Percentiles rank a stretch among this genome's conserved stretches.
These are phyloP conservation scores for Solenodon paradoxus DNA, from an alignment of 2,113 vertebrate species.

Conservation along the genomic window DNA sequence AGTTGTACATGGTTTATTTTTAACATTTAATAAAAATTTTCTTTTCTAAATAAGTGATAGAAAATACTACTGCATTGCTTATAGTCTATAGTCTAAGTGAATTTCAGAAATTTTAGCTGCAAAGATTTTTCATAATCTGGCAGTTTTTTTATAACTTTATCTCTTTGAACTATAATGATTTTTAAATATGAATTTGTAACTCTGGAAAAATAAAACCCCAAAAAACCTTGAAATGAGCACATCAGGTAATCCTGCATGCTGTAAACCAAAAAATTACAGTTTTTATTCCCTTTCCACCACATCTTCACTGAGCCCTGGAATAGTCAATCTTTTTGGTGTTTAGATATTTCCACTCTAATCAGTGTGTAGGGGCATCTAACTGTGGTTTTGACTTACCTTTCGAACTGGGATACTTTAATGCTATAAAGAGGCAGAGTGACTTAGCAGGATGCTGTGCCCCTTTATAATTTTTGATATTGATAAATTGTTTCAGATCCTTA, in stretches of 20 bases:
- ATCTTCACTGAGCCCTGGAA: too few relatives aligned
- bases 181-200: neutral
- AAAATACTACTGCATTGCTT: neutral
- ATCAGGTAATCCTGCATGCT: neutral
- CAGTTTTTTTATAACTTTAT: neutral
- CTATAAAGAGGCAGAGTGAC: too few relatives aligned
- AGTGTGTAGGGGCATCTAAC: too few relatives aligned
- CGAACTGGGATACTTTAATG: too few relatives aligned
- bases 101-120: neutral
- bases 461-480: too few relatives aligned
- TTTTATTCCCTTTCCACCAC: too few relatives aligned
- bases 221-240: neutral
- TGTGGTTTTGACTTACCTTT: too few relatives aligned
- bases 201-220: neutral
- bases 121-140: neutral
- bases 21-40: neutral
- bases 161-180: neutral
- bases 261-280: neutral
- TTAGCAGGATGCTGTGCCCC: too few relatives aligned
- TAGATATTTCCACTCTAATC: too few relatives aligned
- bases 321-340: too few relatives aligned
- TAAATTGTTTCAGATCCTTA: too few relatives aligned
- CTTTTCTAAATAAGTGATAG: slow-evolving; percentile 4
- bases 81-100: neutral
- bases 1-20: neutral